These are phyloP conservation scores for Perognathus longimembris DNA, from an alignment of 2,113 vertebrate genomes.

Conservation along the genomic window DNA sequence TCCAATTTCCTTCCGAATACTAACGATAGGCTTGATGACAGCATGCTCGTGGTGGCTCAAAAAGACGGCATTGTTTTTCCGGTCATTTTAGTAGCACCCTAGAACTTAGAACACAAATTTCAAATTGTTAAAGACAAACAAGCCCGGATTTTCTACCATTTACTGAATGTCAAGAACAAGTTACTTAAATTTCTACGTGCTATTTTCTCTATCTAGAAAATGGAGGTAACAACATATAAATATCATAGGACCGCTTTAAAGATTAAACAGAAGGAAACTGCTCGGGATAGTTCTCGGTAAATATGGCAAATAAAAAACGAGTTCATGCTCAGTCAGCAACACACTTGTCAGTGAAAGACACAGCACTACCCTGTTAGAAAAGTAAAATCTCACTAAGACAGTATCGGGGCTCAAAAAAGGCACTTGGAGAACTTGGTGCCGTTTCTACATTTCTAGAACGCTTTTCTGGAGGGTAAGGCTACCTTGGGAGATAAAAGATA, in stretches of 20 bases:
- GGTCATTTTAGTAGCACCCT: fast-evolving
- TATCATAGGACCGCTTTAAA: not conserved
- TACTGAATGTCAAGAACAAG: not conserved
- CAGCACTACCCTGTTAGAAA: not conserved
- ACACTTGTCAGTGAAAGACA: not conserved
- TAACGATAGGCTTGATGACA: not conserved
- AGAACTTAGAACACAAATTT: not conserved
- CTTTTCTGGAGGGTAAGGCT: not conserved
- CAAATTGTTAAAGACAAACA: not conserved
- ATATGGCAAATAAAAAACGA: not conserved
- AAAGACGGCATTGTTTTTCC: not conserved
- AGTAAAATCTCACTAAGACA: not conserved
- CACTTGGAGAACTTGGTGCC: not conserved
- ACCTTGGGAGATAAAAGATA: not conserved
- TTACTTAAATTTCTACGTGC: not conserved
- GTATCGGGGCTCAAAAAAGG: not conserved
- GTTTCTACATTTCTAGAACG: not conserved
- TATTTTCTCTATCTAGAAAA: not conserved
- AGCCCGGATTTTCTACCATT: not conserved
- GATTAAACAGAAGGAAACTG: not conserved
- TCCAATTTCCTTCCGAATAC: too few relatives aligned
- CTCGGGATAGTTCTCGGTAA: not conserved
- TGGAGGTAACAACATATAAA: not conserved
- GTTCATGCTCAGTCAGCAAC: not conserved
- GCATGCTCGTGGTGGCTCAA: not conserved